A percentile compares a stretch with the other conserved stretches of the same genome.
Evolutionary conservation across 2,888 invertebrate species (phyloP).

Genomic region (Opisthograptis luteolata): DNA sequence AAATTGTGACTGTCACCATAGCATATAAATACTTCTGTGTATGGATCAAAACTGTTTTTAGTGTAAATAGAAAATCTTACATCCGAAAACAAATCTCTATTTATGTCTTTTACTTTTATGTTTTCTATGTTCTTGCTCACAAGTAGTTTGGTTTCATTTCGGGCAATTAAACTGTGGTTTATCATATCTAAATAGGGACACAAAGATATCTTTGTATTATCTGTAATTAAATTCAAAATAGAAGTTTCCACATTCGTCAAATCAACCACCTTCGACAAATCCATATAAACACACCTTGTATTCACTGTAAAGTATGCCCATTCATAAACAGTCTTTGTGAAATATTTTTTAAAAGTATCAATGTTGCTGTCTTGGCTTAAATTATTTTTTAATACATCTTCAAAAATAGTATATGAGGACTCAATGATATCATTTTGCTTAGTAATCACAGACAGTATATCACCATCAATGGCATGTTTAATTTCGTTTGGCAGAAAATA

Average conservation of each 20-base stretch:
- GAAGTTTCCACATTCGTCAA: slow-evolving; percentile 70
- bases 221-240: slow-evolving; percentile 73
- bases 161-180: slow-evolving; percentile 89
- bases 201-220: slow-evolving; percentile 88
- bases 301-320: slow-evolving; percentile 95
- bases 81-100: slow-evolving; percentile 64
- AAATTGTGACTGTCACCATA: slow-evolving; percentile 93
- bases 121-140: slow-evolving; percentile 62
- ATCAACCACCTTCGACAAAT: slow-evolving; percentile 74
- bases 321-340: slow-evolving; percentile 80
- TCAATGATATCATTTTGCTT: slow-evolving; percentile 80
- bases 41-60: slow-evolving; percentile 82
- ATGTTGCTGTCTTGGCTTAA: slow-evolving; percentile 64
- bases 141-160: slow-evolving; percentile 79
- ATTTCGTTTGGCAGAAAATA: slow-evolving; percentile 86
- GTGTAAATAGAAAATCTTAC: slow-evolving; percentile 76
- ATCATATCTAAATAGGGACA: slow-evolving; percentile 96
- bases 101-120: slow-evolving; percentile 56
- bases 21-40: slow-evolving; percentile 93
- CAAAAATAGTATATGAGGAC: slow-evolving; percentile 72
- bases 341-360: slow-evolving; percentile 61
- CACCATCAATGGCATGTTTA: slow-evolving; percentile 81
- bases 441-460: slow-evolving; percentile 79
- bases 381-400: slow-evolving; percentile 67
- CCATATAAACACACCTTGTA: slow-evolving; percentile 92